These are phyloP conservation scores for Xerus inauris DNA, from an alignment of 2,113 vertebrate species.

Conservation along the genomic window DNA sequence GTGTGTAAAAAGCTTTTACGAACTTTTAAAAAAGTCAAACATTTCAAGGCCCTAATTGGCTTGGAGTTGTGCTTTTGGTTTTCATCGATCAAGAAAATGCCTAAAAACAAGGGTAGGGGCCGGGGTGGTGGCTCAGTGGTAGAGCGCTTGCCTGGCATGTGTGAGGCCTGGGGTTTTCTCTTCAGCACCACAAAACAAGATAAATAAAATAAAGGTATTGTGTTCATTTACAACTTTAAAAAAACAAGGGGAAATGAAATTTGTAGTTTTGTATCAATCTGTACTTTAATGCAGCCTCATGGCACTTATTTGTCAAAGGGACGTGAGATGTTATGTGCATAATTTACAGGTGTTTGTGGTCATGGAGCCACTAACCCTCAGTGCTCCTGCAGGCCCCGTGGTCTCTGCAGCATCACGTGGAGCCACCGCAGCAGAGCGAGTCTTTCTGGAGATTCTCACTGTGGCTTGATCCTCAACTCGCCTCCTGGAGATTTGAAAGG, in stretches of 20 bases:
- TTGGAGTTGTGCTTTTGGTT: background rate
- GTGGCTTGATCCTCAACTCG: background rate
- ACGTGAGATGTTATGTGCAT: too few species aligned
- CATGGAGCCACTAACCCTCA: background rate
- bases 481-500: background rate
- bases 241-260: background rate
- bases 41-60: background rate
- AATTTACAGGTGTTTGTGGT: background rate
- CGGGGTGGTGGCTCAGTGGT: too few species aligned
- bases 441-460: background rate
- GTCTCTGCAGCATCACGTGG: background rate
- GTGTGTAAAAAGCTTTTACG: background rate
- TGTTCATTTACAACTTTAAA: too few species aligned
- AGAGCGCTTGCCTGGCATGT: too few species aligned
- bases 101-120: background rate
- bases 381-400: background rate
- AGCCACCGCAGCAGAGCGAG: background rate
- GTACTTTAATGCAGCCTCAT: background rate
- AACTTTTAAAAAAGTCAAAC: conserved; percentile 7
- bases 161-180: too few species aligned
- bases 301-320: background rate
- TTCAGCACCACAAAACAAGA: too few species aligned
- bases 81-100: background rate
- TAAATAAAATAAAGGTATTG: too few species aligned
- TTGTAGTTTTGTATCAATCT: background rate